Conservation (phyloP, 2,113 vertebrate genomes). For the Theropithecus gelada region DNA sequence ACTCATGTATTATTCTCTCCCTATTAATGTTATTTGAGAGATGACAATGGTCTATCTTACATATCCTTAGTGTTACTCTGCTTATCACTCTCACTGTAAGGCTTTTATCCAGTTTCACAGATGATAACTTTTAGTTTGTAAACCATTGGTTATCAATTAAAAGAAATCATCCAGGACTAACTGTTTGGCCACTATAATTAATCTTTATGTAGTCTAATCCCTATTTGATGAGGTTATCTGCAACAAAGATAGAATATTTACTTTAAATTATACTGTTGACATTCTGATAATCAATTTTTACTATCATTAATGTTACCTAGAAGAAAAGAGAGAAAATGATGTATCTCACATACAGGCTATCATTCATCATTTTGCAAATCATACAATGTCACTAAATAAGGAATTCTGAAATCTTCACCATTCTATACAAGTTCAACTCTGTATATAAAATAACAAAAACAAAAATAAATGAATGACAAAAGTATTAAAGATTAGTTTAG, state of each 20-base stretch:
- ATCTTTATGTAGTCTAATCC: constrained; percentile 58
- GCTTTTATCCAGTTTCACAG: constrained; percentile 57
- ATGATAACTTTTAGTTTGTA: constrained; percentile 46
- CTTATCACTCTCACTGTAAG: neutral
- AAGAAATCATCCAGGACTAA: constrained; percentile 61
- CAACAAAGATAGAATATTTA: constrained; percentile 22
- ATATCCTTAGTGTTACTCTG: neutral
- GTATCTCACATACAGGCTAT: neutral
- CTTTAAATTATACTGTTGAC: constrained; percentile 24
- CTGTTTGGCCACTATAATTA: constrained; percentile 46
- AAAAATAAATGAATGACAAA: neutral
- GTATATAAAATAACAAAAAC: neutral
- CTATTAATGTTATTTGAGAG: neutral
- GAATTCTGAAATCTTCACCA: constrained; percentile 43
- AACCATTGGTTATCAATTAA: constrained; percentile 63
- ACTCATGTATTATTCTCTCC: neutral
- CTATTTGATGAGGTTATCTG: constrained; percentile 33
- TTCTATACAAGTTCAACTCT: constrained; percentile 29
- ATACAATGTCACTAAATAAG: neutral
- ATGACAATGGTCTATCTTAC: neutral
- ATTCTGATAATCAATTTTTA: constrained; percentile 11
- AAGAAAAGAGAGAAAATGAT: constrained; percentile 45
- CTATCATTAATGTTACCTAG: constrained; percentile 47
- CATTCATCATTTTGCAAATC: constrained; percentile 22
- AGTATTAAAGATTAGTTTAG: neutral